Evolutionary conservation across 2,888 invertebrate genomes (phyloP), one percentile per base, ranked within the genome.

Genomic region (Sesia apiformis): DNA sequence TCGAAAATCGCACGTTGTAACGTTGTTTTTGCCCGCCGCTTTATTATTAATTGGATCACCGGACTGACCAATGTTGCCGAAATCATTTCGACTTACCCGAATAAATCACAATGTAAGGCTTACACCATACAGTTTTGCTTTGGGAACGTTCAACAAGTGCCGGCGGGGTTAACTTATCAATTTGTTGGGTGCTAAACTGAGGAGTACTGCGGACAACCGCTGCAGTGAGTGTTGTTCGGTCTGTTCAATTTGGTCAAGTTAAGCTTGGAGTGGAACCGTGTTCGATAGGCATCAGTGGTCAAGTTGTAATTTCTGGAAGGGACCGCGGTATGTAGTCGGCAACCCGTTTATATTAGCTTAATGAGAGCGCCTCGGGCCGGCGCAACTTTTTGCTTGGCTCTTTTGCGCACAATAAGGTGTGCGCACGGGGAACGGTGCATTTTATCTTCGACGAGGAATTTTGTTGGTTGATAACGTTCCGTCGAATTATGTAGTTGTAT

Each of bases 41-140:
- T 84, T 84, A 81, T 84, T 88, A 87, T 86, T 88, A 87, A 87
- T 86, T 88, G 87, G 86, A 86, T 81, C 87, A 84, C 71, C 63
- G 74, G 38, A 38, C 38, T 50, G 39, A 50, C 50, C 39, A 50
- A 50, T 38, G 38, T 38, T 4, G 50, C 50, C 39, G 50, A 50
- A 4, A 38, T 54, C 61, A 57, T 65, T 63, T 60, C 61, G 46
- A 50, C 63, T 63, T 69, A 69, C 62, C 60, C 67, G 68, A 64
- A 73, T 72, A 75, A 75, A 75, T 76, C 64, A 74, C 69, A 23
- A 23, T 8, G 46, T n/a, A 8, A 23, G 46, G n/a, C 46, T 23
- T 8, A 8, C 23, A 46, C 46, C 52, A 52, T 55, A 53, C 55
- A 53, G 55, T 56, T 56, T 57, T 62, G 66, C 62, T 61, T 63